Evolutionary conservation across 2,888 invertebrate species (phyloP), one percentile per base, ranked within the genome.

Genomic region (Pollenia angustigena): DNA sequence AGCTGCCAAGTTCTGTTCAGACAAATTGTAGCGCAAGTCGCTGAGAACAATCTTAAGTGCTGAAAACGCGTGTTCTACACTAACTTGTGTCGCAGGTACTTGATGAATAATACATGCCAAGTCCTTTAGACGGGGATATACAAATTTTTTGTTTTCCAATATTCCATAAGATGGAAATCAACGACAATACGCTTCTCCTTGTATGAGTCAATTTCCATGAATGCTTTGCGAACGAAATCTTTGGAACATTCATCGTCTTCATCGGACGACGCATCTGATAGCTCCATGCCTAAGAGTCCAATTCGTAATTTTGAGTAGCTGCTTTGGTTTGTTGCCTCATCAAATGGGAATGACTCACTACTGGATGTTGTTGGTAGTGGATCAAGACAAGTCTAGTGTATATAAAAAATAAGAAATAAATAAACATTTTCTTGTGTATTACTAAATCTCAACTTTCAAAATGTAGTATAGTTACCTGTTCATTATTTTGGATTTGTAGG

Each of bases 381-480:
- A 48, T 48, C 12, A 48, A 48, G 48, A 54, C 54, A 54, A 54
- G 54, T 54, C 42, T 60, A 60, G 42, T 60, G 42, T 32, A 60
- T 32, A 32, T 40, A n/a, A n/a, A 46, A 64, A 64, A 64, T 64
- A 64, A 64, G 44, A 64, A 64, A 64, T 64, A 64, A 64, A 64
- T 64, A 64, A 64, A 64, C 12, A 64, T 64, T 64, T 64, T 54
- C 69, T 69, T 69, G 69, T 69, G 46, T 66, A 48, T 66, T 66
- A 66, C 48, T 66, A 66, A 48, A 66, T 66, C 62, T 62, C 42
- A 62, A 62, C 62, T 62, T 62, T 62, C n/a, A 62, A 62, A 62
- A 62, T 62, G 10, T 62, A 62, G 62, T 42, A 62, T 62, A 62
- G 42, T 62, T 62, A 62, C 62, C 62, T 62, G 62, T 62, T 62